A percentile compares a stretch with the other conserved stretches of the same genome.
phyloP scores from a whole-genome alignment of 2,113 vertebrate species.

The Archocentrus centrarchus region DNA sequence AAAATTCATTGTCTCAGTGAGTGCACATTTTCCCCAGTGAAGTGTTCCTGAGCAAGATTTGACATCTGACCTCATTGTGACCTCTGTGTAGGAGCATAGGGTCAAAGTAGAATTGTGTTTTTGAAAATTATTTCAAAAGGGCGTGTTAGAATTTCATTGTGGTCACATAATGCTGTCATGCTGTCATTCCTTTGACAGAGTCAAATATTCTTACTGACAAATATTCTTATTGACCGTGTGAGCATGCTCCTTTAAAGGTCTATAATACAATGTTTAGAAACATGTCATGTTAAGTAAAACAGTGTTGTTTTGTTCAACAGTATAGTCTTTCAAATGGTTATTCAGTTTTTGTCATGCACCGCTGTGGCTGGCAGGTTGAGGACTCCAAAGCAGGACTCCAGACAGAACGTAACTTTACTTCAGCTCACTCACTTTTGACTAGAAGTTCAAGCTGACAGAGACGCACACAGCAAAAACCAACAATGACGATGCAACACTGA shows the following conservation, averaged over 20 bases:
- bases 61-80: slow-evolving; percentile 28
- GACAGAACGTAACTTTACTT: too few relatives aligned
- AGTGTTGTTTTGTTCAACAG: not conserved
- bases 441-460: too few relatives aligned
- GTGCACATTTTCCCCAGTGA: not conserved
- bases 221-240: not conserved
- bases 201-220: not conserved
- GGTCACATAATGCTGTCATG: not conserved
- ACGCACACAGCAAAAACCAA: too few relatives aligned
- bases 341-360: too few relatives aligned
- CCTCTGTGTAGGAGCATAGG: not conserved
- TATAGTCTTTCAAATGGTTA: not conserved
- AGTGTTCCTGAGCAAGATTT: not conserved
- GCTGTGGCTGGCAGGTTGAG: too few relatives aligned
- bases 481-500: too few relatives aligned
- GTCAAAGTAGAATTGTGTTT: slow-evolving; percentile 1
- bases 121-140: slow-evolving; percentile 5
- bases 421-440: too few relatives aligned
- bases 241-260: not conserved
- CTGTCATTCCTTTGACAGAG: not conserved
- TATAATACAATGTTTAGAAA: not conserved
- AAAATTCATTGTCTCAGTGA: not conserved
- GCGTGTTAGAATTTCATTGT: not conserved
- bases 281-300: not conserved
- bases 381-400: too few relatives aligned